Conservation (phyloP, 1,140 invertebrate species). For the Drosophila ironensis region DNA sequence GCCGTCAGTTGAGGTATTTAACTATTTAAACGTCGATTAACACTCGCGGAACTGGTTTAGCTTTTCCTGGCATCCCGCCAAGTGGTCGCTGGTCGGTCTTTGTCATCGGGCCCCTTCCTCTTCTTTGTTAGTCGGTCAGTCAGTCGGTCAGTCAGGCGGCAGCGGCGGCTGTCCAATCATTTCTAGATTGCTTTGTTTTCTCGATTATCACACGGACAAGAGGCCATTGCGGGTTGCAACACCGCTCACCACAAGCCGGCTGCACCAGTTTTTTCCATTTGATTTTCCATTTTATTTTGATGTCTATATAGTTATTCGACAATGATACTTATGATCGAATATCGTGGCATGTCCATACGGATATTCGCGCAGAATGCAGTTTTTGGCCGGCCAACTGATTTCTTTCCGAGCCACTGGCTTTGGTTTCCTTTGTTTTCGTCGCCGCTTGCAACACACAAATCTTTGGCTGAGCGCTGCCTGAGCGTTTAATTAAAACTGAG, state of each 20-base stretch:
- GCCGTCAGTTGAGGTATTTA: constrained; percentile 26
- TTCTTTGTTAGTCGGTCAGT: neutral
- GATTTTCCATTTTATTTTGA: constrained; percentile 13
- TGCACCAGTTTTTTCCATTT: constrained; percentile 42
- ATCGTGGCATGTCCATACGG: constrained; percentile 36
- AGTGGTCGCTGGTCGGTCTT: neutral
- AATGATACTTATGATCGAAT: constrained; percentile 47
- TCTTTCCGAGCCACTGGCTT: constrained; percentile 28
- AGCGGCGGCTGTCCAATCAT: constrained; percentile 9
- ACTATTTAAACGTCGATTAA: constrained; percentile 51
- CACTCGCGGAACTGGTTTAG: constrained; percentile 63
- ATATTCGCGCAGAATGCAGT: constrained; percentile 55
- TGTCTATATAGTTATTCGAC: constrained; percentile 22
- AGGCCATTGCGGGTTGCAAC: constrained; percentile 33
- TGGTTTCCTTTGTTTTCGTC: constrained; percentile 8
- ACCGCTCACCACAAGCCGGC: constrained; percentile 19
- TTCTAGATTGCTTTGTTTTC: constrained; percentile 38
- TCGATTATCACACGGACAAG: constrained; percentile 36
- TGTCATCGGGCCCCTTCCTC: neutral
- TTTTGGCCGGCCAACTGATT: constrained; percentile 2
- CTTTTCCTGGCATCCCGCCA: constrained; percentile 36
- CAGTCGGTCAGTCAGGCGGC: constrained; percentile 9
- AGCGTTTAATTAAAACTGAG: constrained; percentile 46
- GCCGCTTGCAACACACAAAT: constrained; percentile 45
- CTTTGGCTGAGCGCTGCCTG: constrained; percentile 4